These are phyloP conservation scores for Arctopsyche grandis DNA, from an alignment of 1,140 invertebrate species.

Conservation along the genomic window DNA sequence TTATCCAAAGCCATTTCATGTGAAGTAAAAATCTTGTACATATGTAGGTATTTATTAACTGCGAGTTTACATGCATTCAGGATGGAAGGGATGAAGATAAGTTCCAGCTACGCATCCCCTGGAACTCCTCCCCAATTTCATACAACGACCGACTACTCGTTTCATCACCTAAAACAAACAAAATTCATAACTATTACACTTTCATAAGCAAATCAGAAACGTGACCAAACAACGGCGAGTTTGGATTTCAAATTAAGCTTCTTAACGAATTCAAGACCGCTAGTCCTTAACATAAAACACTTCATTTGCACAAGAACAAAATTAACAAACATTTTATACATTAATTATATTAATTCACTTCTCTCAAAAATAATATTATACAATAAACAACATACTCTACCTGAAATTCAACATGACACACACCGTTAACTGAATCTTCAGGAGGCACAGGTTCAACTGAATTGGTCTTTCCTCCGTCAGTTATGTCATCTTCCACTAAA, in stretches of 20 bases:
- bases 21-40: background rate
- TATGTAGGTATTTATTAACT: background rate
- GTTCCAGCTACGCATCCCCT: slow-evolving; percentile 60
- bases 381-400: no score
- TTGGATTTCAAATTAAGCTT: no score
- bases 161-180: slow-evolving; percentile 56
- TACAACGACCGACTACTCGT: slow-evolving; percentile 58
- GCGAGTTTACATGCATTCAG: slow-evolving; percentile 58
- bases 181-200: background rate
- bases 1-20: background rate
- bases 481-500: slow-evolving; percentile 50
- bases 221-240: no score
- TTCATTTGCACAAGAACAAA: no score
- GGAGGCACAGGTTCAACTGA: slow-evolving; percentile 47
- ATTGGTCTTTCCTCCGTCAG: slow-evolving; percentile 34
- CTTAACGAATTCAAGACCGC: no score
- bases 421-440: slow-evolving; percentile 41
- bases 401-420: slow-evolving; percentile 57
- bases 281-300: no score
- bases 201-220: no score
- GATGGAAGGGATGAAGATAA: slow-evolving; percentile 61
- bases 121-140: slow-evolving; percentile 57
- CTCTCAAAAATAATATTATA: no score
- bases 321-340: no score
- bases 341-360: no score